A percentile compares a stretch with the other conserved stretches of the same genome.
phyloP scores from a whole-genome alignment of 2,888 invertebrate genomes.

The Tenthredo notha region DNA sequence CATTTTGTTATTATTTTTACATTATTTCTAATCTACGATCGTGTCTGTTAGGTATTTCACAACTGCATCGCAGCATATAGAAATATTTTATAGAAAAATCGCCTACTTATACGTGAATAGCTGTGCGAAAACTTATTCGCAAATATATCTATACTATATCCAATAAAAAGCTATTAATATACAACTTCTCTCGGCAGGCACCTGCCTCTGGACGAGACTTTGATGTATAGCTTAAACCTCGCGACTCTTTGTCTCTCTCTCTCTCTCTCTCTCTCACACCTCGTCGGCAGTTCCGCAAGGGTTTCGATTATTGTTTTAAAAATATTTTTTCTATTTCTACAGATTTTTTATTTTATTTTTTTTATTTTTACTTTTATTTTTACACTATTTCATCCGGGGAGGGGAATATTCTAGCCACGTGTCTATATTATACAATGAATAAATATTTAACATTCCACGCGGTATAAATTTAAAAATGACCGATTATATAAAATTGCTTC shows the following conservation, averaged over 20 bases:
- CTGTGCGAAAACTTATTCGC: not conserved
- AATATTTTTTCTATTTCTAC: not conserved
- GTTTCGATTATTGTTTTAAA: not conserved
- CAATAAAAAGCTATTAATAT: slow-evolving; percentile 25
- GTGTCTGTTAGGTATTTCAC: not conserved
- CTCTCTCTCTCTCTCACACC: too few relatives aligned
- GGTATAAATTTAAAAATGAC: not conserved
- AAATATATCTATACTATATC: not conserved
- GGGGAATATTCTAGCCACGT: not conserved
- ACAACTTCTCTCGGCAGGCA: not conserved
- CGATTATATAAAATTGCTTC: not conserved
- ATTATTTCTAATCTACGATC: not conserved
- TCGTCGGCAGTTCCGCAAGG: not conserved
- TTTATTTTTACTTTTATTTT: not conserved
- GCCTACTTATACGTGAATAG: not conserved
- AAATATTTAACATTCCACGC: slow-evolving; percentile 2
- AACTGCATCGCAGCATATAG: not conserved
- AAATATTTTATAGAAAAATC: not conserved
- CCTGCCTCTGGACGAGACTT: not conserved
- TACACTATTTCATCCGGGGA: not conserved
- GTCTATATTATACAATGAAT: not conserved
- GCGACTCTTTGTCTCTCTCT: too few relatives aligned
- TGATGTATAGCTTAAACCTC: not conserved
- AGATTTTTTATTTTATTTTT: not conserved
- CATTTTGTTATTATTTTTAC: not conserved